Percentiles rank a stretch among this genome's conserved stretches.
These are phyloP conservation scores for Boloria selene DNA, from an alignment of 2,888 invertebrate species.

Conservation along the genomic window DNA sequence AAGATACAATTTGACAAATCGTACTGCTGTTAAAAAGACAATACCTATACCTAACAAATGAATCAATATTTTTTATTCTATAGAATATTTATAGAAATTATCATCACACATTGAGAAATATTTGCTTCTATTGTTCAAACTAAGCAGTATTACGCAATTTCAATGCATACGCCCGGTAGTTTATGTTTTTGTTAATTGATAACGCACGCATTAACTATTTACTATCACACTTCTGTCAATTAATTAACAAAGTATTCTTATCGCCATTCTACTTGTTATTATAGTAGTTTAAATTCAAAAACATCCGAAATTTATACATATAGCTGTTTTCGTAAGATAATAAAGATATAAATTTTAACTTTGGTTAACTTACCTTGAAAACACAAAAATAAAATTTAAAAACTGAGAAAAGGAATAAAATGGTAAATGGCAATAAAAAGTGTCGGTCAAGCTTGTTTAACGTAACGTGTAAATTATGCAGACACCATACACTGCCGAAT, in stretches of 20 bases:
- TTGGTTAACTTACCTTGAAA: conserved; percentile 2
- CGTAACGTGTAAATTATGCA: conserved; percentile 30
- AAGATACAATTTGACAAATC: no score
- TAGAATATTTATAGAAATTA: not conserved
- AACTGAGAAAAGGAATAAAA: conserved; percentile 9
- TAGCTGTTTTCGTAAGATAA: no score
- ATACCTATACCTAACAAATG: no score
- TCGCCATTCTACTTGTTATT: not conserved
- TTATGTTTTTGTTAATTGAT: conserved; percentile 19
- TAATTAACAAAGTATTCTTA: conserved; percentile 1
- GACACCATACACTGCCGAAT: conserved; percentile 34
- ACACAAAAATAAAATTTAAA: conserved; percentile 4
- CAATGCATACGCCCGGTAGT: not conserved
- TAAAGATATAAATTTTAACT: not conserved
- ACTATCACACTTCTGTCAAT: conserved; percentile 4
- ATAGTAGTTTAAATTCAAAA: no score
- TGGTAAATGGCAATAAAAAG: conserved; percentile 9
- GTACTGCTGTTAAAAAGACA: no score
- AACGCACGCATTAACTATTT: conserved; percentile 25
- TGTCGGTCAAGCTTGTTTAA: conserved; percentile 19
- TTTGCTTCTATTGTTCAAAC: not conserved
- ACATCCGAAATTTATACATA: no score
- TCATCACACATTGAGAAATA: conserved; percentile 12
- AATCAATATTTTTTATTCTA: not conserved
- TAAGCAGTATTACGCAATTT: conserved; percentile 10